Percentiles rank a stretch among this genome's conserved stretches.
phyloP scores from a whole-genome alignment of 53 echinoderm and acorn worm genomes.

The Stichopus horrens region DNA sequence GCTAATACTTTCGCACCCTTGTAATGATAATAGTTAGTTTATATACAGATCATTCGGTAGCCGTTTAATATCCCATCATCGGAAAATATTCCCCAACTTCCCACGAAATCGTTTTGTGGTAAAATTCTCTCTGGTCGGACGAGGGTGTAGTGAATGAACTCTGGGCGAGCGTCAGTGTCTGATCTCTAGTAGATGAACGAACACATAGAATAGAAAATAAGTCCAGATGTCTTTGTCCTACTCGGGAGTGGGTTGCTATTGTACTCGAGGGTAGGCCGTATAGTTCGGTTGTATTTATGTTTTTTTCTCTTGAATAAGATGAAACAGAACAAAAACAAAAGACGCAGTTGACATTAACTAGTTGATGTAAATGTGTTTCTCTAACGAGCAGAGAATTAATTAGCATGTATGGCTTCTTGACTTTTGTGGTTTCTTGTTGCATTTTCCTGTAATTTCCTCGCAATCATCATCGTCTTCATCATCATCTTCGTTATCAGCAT shows the following conservation, averaged over 20 bases:
- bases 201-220: background rate
- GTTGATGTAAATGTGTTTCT: too few species aligned
- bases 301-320: too few species aligned
- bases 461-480: too few species aligned
- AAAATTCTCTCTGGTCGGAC: background rate
- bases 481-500: too few species aligned
- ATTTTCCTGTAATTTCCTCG: too few species aligned
- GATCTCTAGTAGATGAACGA: background rate
- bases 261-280: too few species aligned
- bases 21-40: slow-evolving; percentile 19
- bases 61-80: slow-evolving; percentile 28
- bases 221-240: background rate
- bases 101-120: slow-evolving; percentile 19
- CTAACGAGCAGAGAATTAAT: too few species aligned
- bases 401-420: too few species aligned
- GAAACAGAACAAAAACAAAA: too few species aligned
- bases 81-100: background rate
- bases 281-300: too few species aligned
- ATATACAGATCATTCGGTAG: slow-evolving; percentile 31
- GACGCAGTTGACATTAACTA: too few species aligned
- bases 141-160: background rate
- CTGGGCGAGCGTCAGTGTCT: background rate
- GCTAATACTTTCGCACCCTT: slow-evolving; percentile 10
- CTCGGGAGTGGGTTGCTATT: background rate
- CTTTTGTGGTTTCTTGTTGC: too few species aligned